Evolutionary conservation across 1,140 invertebrate genomes (phyloP).

Genomic region (Apis dorsata): DNA sequence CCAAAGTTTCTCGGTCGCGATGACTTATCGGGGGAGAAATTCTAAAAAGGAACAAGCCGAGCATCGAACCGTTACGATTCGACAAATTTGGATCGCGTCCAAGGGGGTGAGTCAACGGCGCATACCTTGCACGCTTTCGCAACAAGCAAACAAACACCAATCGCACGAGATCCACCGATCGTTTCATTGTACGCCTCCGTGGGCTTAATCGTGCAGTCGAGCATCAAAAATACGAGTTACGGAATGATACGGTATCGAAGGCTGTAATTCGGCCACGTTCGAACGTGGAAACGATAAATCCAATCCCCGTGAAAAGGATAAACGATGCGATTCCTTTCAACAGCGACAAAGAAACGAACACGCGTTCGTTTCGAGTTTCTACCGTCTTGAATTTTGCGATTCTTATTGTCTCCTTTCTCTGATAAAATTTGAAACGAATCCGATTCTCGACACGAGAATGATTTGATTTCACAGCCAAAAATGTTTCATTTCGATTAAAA

Average conservation of each 20-base stretch:
- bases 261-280: slow-evolving; percentile 65
- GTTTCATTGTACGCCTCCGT: slow-evolving; percentile 62
- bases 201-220: slow-evolving; percentile 65
- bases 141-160: slow-evolving; percentile 22
- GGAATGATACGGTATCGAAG: slow-evolving; percentile 65
- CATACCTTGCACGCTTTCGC: slow-evolving; percentile 47
- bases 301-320: background rate
- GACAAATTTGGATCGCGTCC: slow-evolving; percentile 66
- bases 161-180: slow-evolving; percentile 56
- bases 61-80: slow-evolving; percentile 68
- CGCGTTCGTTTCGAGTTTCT: background rate
- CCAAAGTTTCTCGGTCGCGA: background rate
- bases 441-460: too few species aligned
- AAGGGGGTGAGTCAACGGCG: slow-evolving; percentile 39
- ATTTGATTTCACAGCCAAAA: too few species aligned
- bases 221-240: slow-evolving; percentile 68
- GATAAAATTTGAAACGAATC: too few species aligned
- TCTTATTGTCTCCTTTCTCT: too few species aligned
- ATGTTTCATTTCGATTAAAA: too few species aligned
- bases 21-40: background rate
- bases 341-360: background rate
- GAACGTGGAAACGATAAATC: slow-evolving; percentile 4
- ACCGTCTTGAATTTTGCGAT: background rate
- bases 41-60: slow-evolving; percentile 10
- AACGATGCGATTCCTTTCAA: background rate